Percentiles rank a stretch among this genome's conserved stretches.
These are phyloP conservation scores for Cremastinae sp. DNA, from an alignment of 2,888 invertebrate species.

Conservation along the genomic window DNA sequence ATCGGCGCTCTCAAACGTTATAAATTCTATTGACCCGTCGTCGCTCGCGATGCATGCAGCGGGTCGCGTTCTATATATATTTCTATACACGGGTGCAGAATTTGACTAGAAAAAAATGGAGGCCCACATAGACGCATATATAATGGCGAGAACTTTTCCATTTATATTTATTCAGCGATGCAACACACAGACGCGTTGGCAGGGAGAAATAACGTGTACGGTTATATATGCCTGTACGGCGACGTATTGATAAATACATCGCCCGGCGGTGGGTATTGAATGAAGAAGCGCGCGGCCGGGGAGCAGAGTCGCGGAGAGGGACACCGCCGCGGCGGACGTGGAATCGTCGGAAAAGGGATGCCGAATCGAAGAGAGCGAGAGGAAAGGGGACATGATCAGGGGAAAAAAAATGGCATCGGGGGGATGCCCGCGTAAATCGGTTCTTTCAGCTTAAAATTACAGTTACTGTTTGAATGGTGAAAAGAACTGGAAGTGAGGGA, in stretches of 20 bases:
- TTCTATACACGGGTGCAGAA: conserved; percentile 4
- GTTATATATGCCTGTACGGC: conserved; percentile 63
- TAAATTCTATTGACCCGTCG: conserved; percentile 77
- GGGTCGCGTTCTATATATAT: conserved; percentile 40
- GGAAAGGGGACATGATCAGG: conserved; percentile 45
- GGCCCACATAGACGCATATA: conserved; percentile 5
- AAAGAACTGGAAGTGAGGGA: conserved; percentile 68
- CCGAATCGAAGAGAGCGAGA: conserved; percentile 48
- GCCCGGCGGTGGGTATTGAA: conserved; percentile 46
- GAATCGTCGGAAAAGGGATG: conserved; percentile 27
- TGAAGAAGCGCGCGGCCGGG: conserved; percentile 37
- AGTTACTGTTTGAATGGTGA: conserved; percentile 71
- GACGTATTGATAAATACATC: conserved; percentile 65
- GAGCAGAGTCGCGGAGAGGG: no score
- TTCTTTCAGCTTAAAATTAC: conserved; percentile 77
- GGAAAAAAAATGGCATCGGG: conserved; percentile 57
- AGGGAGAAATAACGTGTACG: conserved; percentile 22
- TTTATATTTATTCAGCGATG: conserved; percentile 61
- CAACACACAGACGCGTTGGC: conserved; percentile 39
- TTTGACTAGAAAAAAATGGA: conserved; percentile 25
- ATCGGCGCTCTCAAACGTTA: conserved; percentile 71
- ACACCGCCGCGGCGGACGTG: background rate
- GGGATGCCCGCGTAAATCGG: conserved; percentile 70
- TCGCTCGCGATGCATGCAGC: conserved; percentile 64
- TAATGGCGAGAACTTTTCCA: conserved; percentile 52